A percentile compares a stretch with the other conserved stretches of the same genome.
Evolutionary conservation across 64 coral and sea anemone genomes (phyloP).

Genomic region (Pocillopora verrucosa): DNA sequence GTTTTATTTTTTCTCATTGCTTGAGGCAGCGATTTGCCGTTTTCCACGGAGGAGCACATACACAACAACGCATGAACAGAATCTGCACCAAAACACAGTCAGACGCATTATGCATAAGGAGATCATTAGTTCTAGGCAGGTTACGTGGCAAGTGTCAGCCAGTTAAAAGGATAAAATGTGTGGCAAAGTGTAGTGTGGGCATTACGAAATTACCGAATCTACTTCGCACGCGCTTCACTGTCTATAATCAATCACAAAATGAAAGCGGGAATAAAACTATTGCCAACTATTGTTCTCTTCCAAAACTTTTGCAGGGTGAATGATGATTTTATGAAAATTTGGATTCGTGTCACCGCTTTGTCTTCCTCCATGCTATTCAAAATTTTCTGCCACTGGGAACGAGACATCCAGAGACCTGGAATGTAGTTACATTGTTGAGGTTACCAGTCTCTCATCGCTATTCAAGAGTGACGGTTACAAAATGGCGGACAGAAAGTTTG

Average conservation of each 20-base stretch:
- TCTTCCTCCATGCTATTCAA: too few relatives aligned
- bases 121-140: background rate
- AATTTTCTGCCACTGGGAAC: background rate
- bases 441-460: slow-evolving; percentile 2
- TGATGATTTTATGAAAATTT: background rate
- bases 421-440: background rate
- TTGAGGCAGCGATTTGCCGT: too few relatives aligned
- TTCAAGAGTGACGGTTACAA: background rate
- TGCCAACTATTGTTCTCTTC: background rate
- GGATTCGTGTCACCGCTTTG: too few relatives aligned
- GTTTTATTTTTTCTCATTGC: too few relatives aligned
- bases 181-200: background rate
- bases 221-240: background rate
- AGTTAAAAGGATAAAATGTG: background rate
- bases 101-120: background rate
- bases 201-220: background rate
- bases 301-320: background rate
- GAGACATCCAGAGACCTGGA: background rate
- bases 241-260: background rate
- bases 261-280: background rate
- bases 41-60: too few relatives aligned
- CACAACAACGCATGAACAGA: background rate
- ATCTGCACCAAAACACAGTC: background rate
- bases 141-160: background rate
- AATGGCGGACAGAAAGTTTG: background rate